Conservation (phyloP, 1,140 invertebrate genomes). For the Plodia interpunctella region DNA sequence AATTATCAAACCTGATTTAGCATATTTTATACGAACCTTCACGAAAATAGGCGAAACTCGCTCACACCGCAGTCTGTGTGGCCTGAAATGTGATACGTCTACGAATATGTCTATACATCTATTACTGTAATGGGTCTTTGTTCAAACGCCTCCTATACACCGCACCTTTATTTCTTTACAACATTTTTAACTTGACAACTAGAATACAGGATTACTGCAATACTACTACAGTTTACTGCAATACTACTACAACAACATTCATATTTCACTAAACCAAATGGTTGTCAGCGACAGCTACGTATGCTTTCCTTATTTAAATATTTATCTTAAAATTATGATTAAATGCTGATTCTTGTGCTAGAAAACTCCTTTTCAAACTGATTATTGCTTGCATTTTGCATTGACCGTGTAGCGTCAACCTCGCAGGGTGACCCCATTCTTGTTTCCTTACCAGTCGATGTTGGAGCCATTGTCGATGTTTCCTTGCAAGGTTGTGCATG, state of each 20-base stretch:
- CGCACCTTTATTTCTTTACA: neutral
- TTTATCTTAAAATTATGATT: too few species aligned
- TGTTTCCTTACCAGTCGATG: constrained; percentile 46
- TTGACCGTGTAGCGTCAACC: constrained; percentile 38
- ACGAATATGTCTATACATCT: constrained; percentile 9
- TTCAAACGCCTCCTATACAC: constrained; percentile 1
- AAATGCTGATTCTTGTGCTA: neutral
- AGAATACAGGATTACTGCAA: too few species aligned
- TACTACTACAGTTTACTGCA: too few species aligned
- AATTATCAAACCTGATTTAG: too few species aligned
- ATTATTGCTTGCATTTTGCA: constrained; percentile 38
- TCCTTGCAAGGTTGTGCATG: constrained; percentile 32
- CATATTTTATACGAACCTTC: too few species aligned
- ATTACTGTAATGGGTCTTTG: constrained; percentile 14
- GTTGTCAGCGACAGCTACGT: too few species aligned
- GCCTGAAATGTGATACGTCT: constrained; percentile 18
- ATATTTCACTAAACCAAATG: too few species aligned
- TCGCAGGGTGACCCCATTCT: constrained; percentile 54
- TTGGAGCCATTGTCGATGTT: constrained; percentile 41
- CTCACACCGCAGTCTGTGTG: constrained; percentile 15
- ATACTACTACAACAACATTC: too few species aligned
- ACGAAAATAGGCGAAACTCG: constrained; percentile 11
- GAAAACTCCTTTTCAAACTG: constrained; percentile 20
- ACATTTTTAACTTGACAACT: too few species aligned
- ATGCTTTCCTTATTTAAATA: too few species aligned